Evolutionary conservation across 2,888 invertebrate species (phyloP), one percentile per base, ranked within the genome.

Genomic region (Choristoneura rosaceana): DNA sequence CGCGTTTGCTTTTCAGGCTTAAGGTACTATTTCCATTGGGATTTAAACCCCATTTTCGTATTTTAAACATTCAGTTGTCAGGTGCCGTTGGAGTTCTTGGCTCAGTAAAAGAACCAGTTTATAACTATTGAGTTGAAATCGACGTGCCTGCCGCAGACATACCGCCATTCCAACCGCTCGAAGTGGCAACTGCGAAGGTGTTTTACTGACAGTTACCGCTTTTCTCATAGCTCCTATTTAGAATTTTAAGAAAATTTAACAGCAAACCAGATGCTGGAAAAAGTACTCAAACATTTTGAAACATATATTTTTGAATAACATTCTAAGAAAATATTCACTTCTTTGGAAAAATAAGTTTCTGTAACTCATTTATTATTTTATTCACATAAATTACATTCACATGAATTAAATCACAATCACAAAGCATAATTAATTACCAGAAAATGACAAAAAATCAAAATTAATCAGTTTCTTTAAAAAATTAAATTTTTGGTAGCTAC

Each of bases 61-160:
- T 55, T 71, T 67, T 66, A 71, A 71, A 77, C 77, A 77, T 76
- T 58, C 70, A 69, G 75, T 65, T 33, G 47, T 25, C 68, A 69
- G 75, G 74, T 74, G 74, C 76, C 59, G 76, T 79, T 79, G 78
- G 77, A 77, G 76, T 80, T 82, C 77, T 75, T 68, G 55, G 75
- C 64, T 68, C 75, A 70, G 76, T 79, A 80, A 79, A 86, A 84
- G 82, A 82, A 81, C 80, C 83, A 81, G 82, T 86, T 84, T 84
- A 78, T 81, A 84, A 82, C 82, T 81, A 82, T 82, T 79, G 81
- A 79, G 79, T 73, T 74, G 79, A 75, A 82, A 83, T 79, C 76
- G 79, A 81, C 78, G 80, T 83, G 83, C 75, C 83, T 80, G 82
- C 77, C 71, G 65, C 80, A 78, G 85, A 83, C 82, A 74, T 71